Percentiles rank a stretch among this genome's conserved stretches.
These are phyloP conservation scores for Corvus cornix DNA, from an alignment of 2,113 vertebrate species.

Conservation along the genomic window DNA sequence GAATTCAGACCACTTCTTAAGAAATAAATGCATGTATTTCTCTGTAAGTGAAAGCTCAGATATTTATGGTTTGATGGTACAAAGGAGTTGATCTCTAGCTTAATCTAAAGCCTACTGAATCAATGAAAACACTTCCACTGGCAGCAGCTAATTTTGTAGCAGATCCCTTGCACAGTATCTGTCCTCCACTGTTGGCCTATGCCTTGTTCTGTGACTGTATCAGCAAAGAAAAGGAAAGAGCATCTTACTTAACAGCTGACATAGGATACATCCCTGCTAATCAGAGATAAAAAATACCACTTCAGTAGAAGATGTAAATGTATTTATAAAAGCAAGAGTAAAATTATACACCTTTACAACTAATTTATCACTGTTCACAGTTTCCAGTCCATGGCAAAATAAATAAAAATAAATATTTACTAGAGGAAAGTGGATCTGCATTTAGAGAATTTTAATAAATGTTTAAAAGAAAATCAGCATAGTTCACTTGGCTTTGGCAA, in stretches of 20 bases:
- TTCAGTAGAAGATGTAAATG: background rate
- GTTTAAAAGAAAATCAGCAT: constrained; percentile 19
- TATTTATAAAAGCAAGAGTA: background rate
- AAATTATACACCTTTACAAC: background rate
- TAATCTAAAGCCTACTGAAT: background rate
- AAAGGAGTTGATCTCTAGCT: background rate
- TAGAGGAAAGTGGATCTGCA: constrained; percentile 3
- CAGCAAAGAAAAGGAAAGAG: background rate
- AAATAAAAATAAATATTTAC: constrained; percentile 23
- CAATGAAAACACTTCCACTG: background rate
- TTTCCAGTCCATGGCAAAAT: background rate
- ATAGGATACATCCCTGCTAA: background rate
- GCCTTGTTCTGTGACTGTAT: background rate
- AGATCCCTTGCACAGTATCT: background rate
- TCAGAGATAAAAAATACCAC: background rate
- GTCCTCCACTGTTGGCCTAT: background rate
- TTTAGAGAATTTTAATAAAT: constrained; percentile 37
- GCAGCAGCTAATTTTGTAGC: background rate
- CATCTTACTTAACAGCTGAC: background rate
- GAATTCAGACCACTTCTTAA: background rate
- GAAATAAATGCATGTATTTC: background rate
- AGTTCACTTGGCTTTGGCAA: constrained; percentile 21
- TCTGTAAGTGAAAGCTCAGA: background rate
- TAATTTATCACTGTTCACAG: background rate
- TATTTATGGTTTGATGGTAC: background rate